A percentile compares a stretch with the other conserved stretches of the same genome.
Conservation (phyloP, 2,888 invertebrate genomes). For the Suillia variegata region DNA sequence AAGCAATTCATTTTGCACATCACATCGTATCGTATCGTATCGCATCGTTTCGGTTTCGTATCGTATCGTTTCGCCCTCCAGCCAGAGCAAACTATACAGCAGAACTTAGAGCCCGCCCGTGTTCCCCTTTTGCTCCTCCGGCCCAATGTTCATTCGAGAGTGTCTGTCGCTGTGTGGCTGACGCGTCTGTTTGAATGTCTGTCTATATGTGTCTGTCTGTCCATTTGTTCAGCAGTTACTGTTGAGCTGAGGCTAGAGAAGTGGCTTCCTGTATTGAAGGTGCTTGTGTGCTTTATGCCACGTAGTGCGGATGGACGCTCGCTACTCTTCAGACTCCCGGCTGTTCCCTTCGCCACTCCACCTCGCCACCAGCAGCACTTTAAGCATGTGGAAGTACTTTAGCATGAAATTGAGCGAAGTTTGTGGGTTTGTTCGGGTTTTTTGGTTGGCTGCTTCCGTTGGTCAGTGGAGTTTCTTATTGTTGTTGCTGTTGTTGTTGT, state of each 20-base stretch:
- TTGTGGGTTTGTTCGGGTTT: background rate
- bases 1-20: slow-evolving; percentile 10
- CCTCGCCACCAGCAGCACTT: background rate
- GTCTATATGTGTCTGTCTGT: no score
- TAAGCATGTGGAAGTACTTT: background rate
- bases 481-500: slow-evolving; percentile 5
- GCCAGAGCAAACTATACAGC: background rate
- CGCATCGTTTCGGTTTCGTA: no score
- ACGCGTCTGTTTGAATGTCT: no score
- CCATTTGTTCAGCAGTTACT: no score
- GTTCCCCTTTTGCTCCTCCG: no score
- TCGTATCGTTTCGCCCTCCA: no score
- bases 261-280: background rate
- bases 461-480: slow-evolving; percentile 8
- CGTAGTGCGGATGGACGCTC: background rate
- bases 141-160: no score
- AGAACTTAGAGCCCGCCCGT: background rate
- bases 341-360: background rate
- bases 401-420: background rate
- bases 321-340: background rate
- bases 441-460: slow-evolving; percentile 17
- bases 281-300: background rate
- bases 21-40: no score
- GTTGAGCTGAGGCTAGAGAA: no score
- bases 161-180: no score